Evolutionary conservation across 1,140 invertebrate genomes (phyloP), one percentile per base, ranked within the genome.

Genomic region (Choristoneura fumiferana): DNA sequence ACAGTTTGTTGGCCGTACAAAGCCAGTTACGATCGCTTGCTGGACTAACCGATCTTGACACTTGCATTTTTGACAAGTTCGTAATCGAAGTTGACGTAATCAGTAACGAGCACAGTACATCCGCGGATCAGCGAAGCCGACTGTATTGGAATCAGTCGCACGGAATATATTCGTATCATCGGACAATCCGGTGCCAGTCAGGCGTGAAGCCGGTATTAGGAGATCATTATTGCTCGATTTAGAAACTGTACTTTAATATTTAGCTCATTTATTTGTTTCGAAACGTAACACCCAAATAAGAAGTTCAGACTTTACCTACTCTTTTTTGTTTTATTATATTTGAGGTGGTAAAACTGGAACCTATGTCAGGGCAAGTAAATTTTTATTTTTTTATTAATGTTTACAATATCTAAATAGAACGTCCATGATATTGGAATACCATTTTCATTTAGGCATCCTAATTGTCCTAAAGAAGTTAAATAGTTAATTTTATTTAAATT

Each of bases 1-100:
- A 33, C 13, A 22, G 53, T 71, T 49, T 49, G 43, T 49, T 49
- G 62, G 57, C 67, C 60, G 63, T 69, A 75, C 65, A 75, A 73
- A 76, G 62, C 59, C n/a, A 64, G 10, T 33, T 43, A 63, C 62
- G 64, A 76, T 80, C 70, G 71, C 72, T 67, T 76, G 64, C 54
- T 18, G 36, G 62, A 37, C 39, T 72, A 73, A 81, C 66, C 63
- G 71, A 69, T 84, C 73, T 84, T 84, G 84, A 84, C 76, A 81
- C 78, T 86, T 82, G 76, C 59, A 18, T 69, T 65, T 71, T 65
- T 78, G 68, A 81, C 57, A 60, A 54, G 34, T 36, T 54, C 34
- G 60, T 70, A 73, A 78, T 73, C 69, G 62, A 63, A 77, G 76
- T 65, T 58, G 65, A 75, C 71, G 65, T 36, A 35, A 36, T 54